Conservation (phyloP, 2,888 invertebrate species). For the Eupithecia abbreviata region DNA sequence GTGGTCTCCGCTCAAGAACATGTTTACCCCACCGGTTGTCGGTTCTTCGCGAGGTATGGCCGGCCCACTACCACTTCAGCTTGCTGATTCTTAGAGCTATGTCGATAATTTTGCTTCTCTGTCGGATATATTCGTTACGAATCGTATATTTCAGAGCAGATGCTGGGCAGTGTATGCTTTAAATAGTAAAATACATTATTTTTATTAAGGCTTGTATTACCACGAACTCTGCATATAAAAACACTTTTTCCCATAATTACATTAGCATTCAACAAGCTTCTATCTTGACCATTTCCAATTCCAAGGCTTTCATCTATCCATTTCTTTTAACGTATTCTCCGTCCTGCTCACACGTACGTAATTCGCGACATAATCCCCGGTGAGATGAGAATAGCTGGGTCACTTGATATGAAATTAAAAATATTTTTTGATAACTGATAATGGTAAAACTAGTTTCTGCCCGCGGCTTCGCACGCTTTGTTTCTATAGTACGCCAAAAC, state of each 20-base stretch:
- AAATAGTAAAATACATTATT: background rate
- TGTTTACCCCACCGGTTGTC: too few species aligned
- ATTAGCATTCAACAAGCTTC: conserved; percentile 13
- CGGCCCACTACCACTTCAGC: too few species aligned
- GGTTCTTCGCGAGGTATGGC: too few species aligned
- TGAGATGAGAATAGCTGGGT: conserved; percentile 12
- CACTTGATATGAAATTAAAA: background rate
- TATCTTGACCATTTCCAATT: conserved; percentile 26
- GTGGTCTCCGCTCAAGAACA: too few species aligned
- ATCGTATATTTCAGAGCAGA: too few species aligned
- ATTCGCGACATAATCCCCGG: conserved; percentile 21
- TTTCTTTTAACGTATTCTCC: background rate
- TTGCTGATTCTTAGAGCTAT: too few species aligned
- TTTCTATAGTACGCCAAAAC: too few species aligned
- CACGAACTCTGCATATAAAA: background rate
- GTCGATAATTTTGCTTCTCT: too few species aligned
- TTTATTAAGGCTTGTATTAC: background rate
- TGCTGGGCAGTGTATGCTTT: too few species aligned
- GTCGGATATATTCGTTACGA: too few species aligned
- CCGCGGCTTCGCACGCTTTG: too few species aligned
- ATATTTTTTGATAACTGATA: background rate
- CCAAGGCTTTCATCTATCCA: conserved; percentile 20
- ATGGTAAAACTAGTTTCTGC: background rate
- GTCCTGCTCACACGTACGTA: conserved; percentile 22
- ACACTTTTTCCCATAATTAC: conserved; percentile 11